phyloP scores from a whole-genome alignment of 2,888 invertebrate species.

The Carabus problematicus region DNA sequence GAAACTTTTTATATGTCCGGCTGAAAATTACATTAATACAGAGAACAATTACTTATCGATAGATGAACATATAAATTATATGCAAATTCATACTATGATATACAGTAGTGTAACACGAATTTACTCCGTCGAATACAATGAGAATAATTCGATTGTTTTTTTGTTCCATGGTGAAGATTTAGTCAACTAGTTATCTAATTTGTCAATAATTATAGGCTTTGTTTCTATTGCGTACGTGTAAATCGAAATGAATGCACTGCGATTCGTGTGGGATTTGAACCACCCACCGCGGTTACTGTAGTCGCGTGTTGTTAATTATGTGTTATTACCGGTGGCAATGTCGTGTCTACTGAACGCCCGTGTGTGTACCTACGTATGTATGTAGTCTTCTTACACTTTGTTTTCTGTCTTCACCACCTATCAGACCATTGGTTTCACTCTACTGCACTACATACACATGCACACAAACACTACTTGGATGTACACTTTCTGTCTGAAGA shows the following conservation, averaged over 20 bases:
- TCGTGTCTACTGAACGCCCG: slow-evolving; percentile 13
- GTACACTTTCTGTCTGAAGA: too few relatives aligned
- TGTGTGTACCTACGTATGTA: slow-evolving; percentile 3
- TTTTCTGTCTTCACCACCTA: slow-evolving; percentile 10
- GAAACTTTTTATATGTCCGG: background rate
- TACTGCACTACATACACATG: background rate
- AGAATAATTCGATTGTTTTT: too few relatives aligned
- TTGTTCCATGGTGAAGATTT: too few relatives aligned
- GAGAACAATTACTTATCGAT: too few relatives aligned
- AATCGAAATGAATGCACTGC: slow-evolving; percentile 5
- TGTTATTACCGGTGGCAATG: slow-evolving; percentile 24
- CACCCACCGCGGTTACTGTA: slow-evolving; percentile 15
- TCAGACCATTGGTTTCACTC: background rate
- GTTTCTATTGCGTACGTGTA: slow-evolving; percentile 5
- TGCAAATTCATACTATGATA: too few relatives aligned
- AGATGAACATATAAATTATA: too few relatives aligned
- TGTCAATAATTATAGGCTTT: slow-evolving; percentile 9
- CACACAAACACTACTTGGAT: too few relatives aligned
- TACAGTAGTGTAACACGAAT: too few relatives aligned
- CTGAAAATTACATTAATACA: background rate
- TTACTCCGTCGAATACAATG: too few relatives aligned
- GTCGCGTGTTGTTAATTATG: slow-evolving; percentile 27
- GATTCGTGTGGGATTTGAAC: slow-evolving; percentile 10
- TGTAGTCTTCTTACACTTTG: slow-evolving; percentile 1
- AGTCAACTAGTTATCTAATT: too few relatives aligned